Percentiles rank a stretch among this genome's conserved stretches.
phyloP scores from a whole-genome alignment of 2,888 invertebrate genomes.

The Physocephala rufipes region DNA sequence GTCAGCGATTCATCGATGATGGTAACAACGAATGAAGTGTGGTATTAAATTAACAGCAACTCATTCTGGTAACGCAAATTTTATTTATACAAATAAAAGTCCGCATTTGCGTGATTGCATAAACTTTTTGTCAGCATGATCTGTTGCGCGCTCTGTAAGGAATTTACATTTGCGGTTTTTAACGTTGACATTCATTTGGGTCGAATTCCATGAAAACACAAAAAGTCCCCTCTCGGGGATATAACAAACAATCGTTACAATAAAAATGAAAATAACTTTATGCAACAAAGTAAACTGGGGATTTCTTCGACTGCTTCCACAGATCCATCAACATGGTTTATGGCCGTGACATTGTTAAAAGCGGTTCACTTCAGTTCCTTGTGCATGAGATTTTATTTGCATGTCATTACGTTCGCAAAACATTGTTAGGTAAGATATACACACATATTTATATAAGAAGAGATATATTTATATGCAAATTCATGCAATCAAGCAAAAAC shows the following conservation, averaged over 20 bases:
- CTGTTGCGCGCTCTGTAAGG: slow-evolving; percentile 15
- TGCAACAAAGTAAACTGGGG: not conserved
- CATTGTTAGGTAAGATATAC: slow-evolving; percentile 6
- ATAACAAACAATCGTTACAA: not conserved
- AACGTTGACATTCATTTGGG: slow-evolving; percentile 21
- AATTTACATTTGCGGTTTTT: slow-evolving; percentile 29
- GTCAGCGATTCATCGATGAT: no score
- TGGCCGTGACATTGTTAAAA: not conserved
- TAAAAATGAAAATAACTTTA: no score
- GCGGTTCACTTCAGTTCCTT: not conserved
- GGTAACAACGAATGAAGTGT: no score
- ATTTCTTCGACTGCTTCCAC: not conserved
- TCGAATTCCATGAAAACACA: slow-evolving; percentile 21
- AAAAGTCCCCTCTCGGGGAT: not conserved
- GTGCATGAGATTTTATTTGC: slow-evolving; percentile 20
- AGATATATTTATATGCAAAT: no score
- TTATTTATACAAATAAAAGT: no score
- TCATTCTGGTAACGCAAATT: no score
- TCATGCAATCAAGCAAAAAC: no score
- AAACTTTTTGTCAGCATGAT: slow-evolving; percentile 1
- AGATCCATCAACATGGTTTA: not conserved
- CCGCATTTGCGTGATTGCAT: no score
- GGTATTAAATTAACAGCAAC: no score
- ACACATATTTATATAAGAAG: not conserved
- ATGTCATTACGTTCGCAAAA: slow-evolving; percentile 18